Conservation (phyloP, 2,797 vertebrate species). For the Cirrhinus molitorella region DNA sequence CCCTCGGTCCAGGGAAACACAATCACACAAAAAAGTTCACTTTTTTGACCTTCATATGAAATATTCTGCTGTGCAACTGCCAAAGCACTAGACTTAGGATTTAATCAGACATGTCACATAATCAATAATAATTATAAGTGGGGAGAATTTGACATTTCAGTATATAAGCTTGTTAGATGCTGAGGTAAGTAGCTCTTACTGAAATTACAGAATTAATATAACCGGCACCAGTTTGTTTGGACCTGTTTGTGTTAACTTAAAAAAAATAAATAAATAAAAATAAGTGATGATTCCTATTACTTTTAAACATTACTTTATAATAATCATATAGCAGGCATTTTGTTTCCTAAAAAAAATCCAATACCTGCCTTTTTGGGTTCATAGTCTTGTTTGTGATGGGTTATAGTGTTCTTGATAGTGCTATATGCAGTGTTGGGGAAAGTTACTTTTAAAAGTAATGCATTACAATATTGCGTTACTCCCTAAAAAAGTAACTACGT, state of each 20-base stretch:
- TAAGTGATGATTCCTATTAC: not conserved
- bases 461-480: too few relatives aligned
- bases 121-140: constrained; percentile 54
- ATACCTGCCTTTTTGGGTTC: not conserved
- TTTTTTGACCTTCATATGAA: constrained; percentile 24
- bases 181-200: not conserved
- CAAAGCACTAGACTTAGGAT: constrained; percentile 13
- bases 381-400: not conserved
- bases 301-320: not conserved
- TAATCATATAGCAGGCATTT: not conserved
- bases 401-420: not conserved
- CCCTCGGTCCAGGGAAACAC: not conserved
- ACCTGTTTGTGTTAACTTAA: not conserved
- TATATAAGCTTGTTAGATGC: constrained; percentile 31
- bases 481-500: too few relatives aligned
- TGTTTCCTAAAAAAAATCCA: not conserved
- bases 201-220: constrained; percentile 2
- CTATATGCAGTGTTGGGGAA: too few relatives aligned
- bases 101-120: constrained; percentile 50
- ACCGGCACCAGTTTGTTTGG: not conserved
- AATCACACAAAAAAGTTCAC: constrained; percentile 18
- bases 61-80: not conserved
- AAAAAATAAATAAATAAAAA: too few relatives aligned
- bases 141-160: constrained; percentile 13
- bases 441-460: too few relatives aligned